Conservation (phyloP, 2,113 vertebrate species). For the Climacteris rufus region DNA sequence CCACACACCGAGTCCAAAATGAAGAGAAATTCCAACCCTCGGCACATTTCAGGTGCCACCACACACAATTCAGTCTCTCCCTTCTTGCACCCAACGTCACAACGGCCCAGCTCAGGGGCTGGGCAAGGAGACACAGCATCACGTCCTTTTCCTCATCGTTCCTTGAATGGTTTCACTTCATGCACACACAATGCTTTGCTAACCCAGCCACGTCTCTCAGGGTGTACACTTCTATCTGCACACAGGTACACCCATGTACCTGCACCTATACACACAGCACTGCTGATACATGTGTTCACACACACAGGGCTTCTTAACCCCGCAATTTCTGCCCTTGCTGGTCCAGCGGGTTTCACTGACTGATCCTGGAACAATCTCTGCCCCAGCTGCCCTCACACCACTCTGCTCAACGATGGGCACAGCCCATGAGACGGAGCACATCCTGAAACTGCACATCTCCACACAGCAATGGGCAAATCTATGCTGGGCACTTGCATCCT, state of each 20-base stretch:
- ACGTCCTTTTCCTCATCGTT: fast-evolving
- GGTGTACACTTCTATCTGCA: fast-evolving
- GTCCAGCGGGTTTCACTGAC: fast-evolving
- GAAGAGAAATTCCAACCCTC: neutral
- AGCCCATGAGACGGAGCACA: fast-evolving
- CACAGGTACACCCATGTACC: neutral
- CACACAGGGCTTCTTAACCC: fast-evolving
- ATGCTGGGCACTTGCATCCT: neutral
- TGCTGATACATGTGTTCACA: fast-evolving
- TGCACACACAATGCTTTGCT: neutral
- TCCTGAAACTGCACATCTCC: neutral
- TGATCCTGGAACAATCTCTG: neutral
- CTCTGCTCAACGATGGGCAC: fast-evolving
- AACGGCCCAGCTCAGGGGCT: fast-evolving
- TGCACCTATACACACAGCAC: neutral
- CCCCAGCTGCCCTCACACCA: neutral
- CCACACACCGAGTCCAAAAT: neutral
- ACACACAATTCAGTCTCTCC: neutral
- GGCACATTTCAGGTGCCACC: fast-evolving
- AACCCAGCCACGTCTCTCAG: neutral
- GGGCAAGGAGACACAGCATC: neutral
- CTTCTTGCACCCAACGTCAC: neutral
- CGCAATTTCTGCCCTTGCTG: neutral
- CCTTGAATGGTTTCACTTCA: neutral
- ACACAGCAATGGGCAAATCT: neutral